Percentiles rank a stretch among this genome's conserved stretches.
Evolutionary conservation across 2,888 invertebrate species (phyloP).

Genomic region (Sarcophaga variegata): DNA sequence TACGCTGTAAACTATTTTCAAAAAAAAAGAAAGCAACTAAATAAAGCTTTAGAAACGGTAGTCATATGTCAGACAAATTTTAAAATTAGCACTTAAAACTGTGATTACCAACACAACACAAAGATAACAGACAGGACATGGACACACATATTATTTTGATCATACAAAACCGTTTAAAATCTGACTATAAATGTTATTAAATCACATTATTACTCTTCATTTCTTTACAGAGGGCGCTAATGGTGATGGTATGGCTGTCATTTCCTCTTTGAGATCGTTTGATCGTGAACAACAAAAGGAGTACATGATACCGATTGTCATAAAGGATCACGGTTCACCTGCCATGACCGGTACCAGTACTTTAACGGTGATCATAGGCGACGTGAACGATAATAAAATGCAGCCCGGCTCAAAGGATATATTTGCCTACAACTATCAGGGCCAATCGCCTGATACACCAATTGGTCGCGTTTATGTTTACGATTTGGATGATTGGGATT

Average conservation of each 20-base stretch:
- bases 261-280: slow-evolving; percentile 95
- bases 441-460: slow-evolving; percentile 93
- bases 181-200: background rate
- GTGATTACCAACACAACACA: slow-evolving; percentile 17
- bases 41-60: background rate
- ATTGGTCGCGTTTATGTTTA: slow-evolving; percentile 98
- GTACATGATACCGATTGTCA: slow-evolving; percentile 97
- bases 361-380: slow-evolving; percentile 97
- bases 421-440: slow-evolving; percentile 97
- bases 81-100: slow-evolving; percentile 67
- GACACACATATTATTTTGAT: background rate
- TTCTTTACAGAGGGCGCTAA: slow-evolving; percentile 91
- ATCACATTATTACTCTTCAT: background rate
- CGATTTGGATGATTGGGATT: slow-evolving; percentile 99
- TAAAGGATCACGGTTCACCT: slow-evolving; percentile 98
- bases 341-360: slow-evolving; percentile 98
- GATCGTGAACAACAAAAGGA: slow-evolving; percentile 98
- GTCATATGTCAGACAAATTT: slow-evolving; percentile 7
- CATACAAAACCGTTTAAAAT: background rate
- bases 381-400: slow-evolving; percentile 99
- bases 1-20: background rate
- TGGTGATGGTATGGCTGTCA: slow-evolving; percentile 98
- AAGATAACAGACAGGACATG: background rate
- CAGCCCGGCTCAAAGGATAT: slow-evolving; percentile 98
- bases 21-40: slow-evolving; percentile 49